A percentile compares a stretch with the other conserved stretches of the same genome.
These are phyloP conservation scores for Apostichopus japonicus DNA, from an alignment of 35 echinoderm and acorn worm species.

Conservation along the genomic window DNA sequence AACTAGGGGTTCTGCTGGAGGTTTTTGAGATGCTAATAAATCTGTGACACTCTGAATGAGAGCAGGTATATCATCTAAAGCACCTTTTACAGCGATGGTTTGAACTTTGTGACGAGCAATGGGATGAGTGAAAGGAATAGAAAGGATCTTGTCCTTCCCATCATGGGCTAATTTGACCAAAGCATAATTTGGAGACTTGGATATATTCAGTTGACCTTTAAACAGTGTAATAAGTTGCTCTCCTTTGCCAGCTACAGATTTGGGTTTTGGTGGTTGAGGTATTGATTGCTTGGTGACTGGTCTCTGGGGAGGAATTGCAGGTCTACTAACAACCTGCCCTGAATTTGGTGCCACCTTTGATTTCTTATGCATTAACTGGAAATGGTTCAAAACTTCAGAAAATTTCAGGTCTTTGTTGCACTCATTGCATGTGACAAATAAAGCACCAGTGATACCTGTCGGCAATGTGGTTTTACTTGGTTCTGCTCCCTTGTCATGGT, in stretches of 20 bases:
- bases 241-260: background rate
- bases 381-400: constrained; percentile 35
- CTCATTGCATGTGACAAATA: constrained; percentile 38
- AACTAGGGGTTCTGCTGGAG: background rate
- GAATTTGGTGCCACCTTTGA: background rate
- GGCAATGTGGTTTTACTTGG: background rate
- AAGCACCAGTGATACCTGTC: constrained; percentile 35
- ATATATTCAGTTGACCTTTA: constrained; percentile 10
- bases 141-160: constrained; percentile 53
- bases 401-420: constrained; percentile 58
- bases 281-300: background rate
- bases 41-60: constrained; percentile 56
- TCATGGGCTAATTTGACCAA: constrained; percentile 54
- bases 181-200: constrained; percentile 26
- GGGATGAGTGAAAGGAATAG: constrained; percentile 32
- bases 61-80: constrained; percentile 47
- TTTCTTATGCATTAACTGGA: constrained; percentile 11
- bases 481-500: background rate
- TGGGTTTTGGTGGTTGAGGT: background rate
- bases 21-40: constrained; percentile 28
- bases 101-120: constrained; percentile 49
- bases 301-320: background rate
- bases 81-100: constrained; percentile 52
- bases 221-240: constrained; percentile 57
- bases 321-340: background rate